phyloP scores from a whole-genome alignment of 2,888 invertebrate genomes.

The Loripinus fragilis region DNA sequence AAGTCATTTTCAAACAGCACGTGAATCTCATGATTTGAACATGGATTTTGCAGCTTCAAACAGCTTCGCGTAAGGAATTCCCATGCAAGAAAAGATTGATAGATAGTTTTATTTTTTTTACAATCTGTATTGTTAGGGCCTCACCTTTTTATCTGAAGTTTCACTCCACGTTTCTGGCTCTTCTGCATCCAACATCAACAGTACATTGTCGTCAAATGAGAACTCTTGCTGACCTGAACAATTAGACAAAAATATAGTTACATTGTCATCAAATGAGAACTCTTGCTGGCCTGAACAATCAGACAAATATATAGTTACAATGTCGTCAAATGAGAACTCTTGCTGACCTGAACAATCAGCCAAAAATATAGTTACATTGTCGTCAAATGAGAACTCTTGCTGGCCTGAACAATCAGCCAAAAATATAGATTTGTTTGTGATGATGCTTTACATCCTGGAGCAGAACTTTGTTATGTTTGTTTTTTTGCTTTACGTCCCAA shows the following conservation, averaged over 20 bases:
- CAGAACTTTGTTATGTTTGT: no score
- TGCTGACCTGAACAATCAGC: constrained; percentile 61
- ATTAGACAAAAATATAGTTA: constrained; percentile 80
- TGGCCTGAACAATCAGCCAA: constrained; percentile 52
- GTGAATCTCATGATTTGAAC: no score
- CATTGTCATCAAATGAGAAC: constrained; percentile 91
- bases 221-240: constrained; percentile 71
- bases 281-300: constrained; percentile 67
- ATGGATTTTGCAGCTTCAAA: no score
- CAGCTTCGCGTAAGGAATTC: no score
- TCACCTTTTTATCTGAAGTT: constrained; percentile 91
- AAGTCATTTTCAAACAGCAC: no score
- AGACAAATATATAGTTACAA: constrained; percentile 86
- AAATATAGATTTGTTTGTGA: no score
- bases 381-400: constrained; percentile 88
- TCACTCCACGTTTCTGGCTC: constrained; percentile 98
- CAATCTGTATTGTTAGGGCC: no score
- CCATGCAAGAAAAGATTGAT: no score
- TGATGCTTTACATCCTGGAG: no score
- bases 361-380: constrained; percentile 89
- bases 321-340: constrained; percentile 89
- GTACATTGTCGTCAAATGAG: constrained; percentile 92
- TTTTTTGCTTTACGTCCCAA: no score
- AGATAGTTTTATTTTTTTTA: no score
- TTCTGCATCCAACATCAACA: constrained; percentile 90